phyloP scores from a whole-genome alignment of 2,888 invertebrate genomes.

The Saturnia pavonia region DNA sequence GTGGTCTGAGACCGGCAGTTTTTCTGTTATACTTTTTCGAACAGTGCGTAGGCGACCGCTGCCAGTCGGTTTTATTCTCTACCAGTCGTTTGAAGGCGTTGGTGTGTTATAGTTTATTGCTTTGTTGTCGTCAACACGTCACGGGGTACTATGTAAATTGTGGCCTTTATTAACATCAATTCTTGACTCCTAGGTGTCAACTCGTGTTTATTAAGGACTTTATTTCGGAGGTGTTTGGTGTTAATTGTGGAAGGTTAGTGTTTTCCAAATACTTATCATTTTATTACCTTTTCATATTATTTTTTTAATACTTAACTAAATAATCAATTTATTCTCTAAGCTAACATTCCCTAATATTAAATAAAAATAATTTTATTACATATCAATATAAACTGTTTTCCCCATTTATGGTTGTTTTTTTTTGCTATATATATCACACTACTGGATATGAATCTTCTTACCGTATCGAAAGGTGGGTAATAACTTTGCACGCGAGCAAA shows the following conservation, averaged over 20 bases:
- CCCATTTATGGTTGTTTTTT: neutral
- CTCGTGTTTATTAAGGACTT: slow-evolving; percentile 51
- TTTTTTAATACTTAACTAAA: neutral
- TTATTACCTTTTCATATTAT: neutral
- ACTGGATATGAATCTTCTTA: neutral
- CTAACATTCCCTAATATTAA: neutral
- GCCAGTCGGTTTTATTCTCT: slow-evolving; percentile 69
- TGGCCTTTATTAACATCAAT: slow-evolving; percentile 57
- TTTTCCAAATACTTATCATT: slow-evolving; percentile 28
- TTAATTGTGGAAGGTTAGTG: slow-evolving; percentile 42
- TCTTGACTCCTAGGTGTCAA: slow-evolving; percentile 38
- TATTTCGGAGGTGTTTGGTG: slow-evolving; percentile 30
- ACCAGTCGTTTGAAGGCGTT: slow-evolving; percentile 78
- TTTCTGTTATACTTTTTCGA: slow-evolving; percentile 70
- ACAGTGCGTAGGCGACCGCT: slow-evolving; percentile 71
- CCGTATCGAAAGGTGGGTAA: neutral
- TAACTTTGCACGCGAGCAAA: neutral
- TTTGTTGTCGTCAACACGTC: slow-evolving; percentile 47
- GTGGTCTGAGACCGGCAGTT: slow-evolving; percentile 66
- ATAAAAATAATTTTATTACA: neutral
- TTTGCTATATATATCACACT: neutral
- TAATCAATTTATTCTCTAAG: neutral
- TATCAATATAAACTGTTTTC: neutral
- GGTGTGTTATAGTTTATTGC: slow-evolving; percentile 79
- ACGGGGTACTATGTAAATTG: slow-evolving; percentile 69